Percentiles rank a stretch among this genome's conserved stretches.
phyloP scores from a whole-genome alignment of 2,888 invertebrate species.

The Lysandra bellargus region DNA sequence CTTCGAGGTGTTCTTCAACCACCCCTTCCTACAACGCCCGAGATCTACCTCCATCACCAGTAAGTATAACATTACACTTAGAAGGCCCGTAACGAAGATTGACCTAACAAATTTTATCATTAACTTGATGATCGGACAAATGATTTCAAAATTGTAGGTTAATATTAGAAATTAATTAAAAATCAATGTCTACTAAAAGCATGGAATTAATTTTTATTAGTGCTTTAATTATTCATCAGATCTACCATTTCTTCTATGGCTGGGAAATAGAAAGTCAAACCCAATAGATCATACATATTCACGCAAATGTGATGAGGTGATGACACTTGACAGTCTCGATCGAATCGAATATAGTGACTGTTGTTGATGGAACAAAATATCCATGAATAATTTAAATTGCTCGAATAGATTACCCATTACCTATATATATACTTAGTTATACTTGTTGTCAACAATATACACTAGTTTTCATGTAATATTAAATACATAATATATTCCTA shows the following conservation, averaged over 20 bases:
- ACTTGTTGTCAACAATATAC: background rate
- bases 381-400: background rate
- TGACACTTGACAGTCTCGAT: background rate
- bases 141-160: background rate
- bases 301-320: background rate
- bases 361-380: background rate
- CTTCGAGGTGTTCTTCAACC: conserved; percentile 97
- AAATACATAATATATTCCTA: background rate
- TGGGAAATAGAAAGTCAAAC: conserved; percentile 1
- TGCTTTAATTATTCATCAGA: background rate
- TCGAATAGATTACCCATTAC: background rate
- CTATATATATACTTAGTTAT: background rate
- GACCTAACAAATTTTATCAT: no score
- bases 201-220: background rate
- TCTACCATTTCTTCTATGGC: background rate
- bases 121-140: no score
- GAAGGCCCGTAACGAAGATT: background rate
- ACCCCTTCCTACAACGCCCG: conserved; percentile 91
- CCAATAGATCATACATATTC: background rate
- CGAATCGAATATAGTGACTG: background rate
- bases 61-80: conserved; percentile 48
- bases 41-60: conserved; percentile 75
- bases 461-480: background rate
- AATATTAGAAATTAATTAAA: no score
- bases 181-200: background rate